Conservation (phyloP, 2,888 invertebrate genomes). For the Anthophora plumipes region DNA sequence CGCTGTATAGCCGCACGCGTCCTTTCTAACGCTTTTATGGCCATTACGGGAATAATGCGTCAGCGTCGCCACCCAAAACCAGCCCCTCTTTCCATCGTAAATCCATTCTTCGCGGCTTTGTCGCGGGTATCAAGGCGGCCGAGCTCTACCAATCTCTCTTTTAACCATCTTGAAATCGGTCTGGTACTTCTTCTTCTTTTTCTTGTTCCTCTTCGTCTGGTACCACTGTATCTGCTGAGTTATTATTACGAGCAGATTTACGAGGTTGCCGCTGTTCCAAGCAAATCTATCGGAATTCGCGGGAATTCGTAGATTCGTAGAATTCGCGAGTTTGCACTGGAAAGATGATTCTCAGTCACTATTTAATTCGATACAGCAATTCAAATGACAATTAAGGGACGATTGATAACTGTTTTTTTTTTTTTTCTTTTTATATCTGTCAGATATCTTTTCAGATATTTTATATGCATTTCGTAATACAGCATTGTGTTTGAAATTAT, state of each 20-base stretch:
- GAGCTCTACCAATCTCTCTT: not conserved
- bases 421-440: no score
- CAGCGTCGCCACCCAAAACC: conserved; percentile 16
- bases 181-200: not conserved
- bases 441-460: no score
- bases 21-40: conserved; percentile 43
- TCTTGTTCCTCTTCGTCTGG: no score
- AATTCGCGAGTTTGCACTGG: no score
- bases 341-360: no score
- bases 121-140: not conserved
- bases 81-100: conserved; percentile 24
- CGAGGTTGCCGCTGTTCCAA: not conserved
- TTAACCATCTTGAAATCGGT: not conserved
- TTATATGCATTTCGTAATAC: no score
- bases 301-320: not conserved
- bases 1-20: conserved; percentile 32
- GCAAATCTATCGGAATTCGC: not conserved
- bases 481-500: no score
- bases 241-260: conserved; percentile 18
- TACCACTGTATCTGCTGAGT: not conserved
- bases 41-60: conserved; percentile 56
- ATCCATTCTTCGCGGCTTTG: conserved; percentile 24
- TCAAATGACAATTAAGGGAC: no score
- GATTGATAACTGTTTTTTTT: no score
- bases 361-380: no score